Conservation (phyloP, 2,888 invertebrate species). For the Drosophila mimetica region DNA sequence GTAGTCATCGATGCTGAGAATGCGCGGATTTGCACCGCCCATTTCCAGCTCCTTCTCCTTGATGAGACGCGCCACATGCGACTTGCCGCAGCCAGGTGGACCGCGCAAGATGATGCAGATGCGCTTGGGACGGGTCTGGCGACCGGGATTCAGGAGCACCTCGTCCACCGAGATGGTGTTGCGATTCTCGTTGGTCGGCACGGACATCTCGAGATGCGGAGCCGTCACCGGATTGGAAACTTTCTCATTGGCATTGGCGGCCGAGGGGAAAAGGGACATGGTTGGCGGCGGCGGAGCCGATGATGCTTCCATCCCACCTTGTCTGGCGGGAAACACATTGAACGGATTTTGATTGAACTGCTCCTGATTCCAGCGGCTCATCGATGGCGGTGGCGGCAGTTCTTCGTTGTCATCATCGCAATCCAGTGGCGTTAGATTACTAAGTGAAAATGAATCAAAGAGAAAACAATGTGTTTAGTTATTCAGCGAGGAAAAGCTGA, state of each 20-base stretch:
- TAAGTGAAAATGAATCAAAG: background rate
- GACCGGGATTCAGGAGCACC: slow-evolving; percentile 91
- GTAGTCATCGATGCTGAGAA: slow-evolving; percentile 97
- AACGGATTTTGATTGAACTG: background rate
- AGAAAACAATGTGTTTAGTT: background rate
- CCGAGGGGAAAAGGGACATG: slow-evolving; percentile 69
- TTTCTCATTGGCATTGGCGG: slow-evolving; percentile 73
- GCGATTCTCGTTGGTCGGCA: slow-evolving; percentile 81
- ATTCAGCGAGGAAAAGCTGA: no score
- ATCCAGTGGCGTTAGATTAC: slow-evolving; percentile 21
- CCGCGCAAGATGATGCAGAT: slow-evolving; percentile 96
- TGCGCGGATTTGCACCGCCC: slow-evolving; percentile 94
- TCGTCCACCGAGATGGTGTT: slow-evolving; percentile 91
- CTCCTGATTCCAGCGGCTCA: slow-evolving; percentile 21
- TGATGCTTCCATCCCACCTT: background rate
- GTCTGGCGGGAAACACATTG: slow-evolving; percentile 30
- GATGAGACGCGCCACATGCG: slow-evolving; percentile 94
- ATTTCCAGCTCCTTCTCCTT: slow-evolving; percentile 93
- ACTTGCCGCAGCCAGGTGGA: slow-evolving; percentile 97
- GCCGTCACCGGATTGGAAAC: slow-evolving; percentile 47
- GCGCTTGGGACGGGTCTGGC: slow-evolving; percentile 90
- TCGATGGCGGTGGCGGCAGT: slow-evolving; percentile 41
- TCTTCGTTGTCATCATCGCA: slow-evolving; percentile 22
- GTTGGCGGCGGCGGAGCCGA: slow-evolving; percentile 11
- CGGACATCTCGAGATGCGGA: slow-evolving; percentile 64